Percentiles rank a stretch among this genome's conserved stretches.
Evolutionary conservation across 2,888 invertebrate species (phyloP).

Genomic region (Erpobdella octoculata): DNA sequence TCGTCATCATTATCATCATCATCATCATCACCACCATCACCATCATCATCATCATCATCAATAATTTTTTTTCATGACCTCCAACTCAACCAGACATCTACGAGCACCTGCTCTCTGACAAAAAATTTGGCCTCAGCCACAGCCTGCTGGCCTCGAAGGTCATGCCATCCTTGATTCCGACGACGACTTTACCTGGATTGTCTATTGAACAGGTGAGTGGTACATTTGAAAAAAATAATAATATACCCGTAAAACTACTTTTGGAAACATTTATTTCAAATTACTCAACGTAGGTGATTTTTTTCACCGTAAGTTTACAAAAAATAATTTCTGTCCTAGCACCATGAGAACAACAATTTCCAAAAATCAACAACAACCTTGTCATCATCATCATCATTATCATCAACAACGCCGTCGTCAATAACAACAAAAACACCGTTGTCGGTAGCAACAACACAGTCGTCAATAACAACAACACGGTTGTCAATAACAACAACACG

Average conservation of each 20-base stretch:
- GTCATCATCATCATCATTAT: not conserved
- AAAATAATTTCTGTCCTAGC: too few relatives aligned
- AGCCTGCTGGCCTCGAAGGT: conserved; percentile 85
- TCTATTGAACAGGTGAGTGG: conserved; percentile 72
- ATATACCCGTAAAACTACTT: too few relatives aligned
- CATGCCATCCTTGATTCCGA: conserved; percentile 83
- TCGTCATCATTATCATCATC: conserved; percentile 21
- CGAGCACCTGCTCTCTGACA: conserved; percentile 78
- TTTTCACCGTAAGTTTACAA: too few relatives aligned
- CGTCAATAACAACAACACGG: too few relatives aligned
- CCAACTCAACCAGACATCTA: conserved; percentile 67
- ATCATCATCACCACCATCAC: conserved; percentile 19
- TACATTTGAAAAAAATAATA: too few relatives aligned
- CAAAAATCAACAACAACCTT: not conserved
- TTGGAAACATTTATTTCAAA: too few relatives aligned
- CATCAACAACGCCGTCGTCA: not conserved
- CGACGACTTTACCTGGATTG: conserved; percentile 80
- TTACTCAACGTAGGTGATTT: too few relatives aligned
- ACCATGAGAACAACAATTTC: too few relatives aligned
- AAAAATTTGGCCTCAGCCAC: conserved; percentile 78
- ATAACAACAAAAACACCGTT: too few relatives aligned
- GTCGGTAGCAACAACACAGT: too few relatives aligned
- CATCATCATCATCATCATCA: conserved; percentile 19
- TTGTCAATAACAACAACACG: too few relatives aligned
- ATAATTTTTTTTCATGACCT: too few relatives aligned